Conservation (phyloP, 1,140 invertebrate genomes). For the Pissodes strobi region DNA sequence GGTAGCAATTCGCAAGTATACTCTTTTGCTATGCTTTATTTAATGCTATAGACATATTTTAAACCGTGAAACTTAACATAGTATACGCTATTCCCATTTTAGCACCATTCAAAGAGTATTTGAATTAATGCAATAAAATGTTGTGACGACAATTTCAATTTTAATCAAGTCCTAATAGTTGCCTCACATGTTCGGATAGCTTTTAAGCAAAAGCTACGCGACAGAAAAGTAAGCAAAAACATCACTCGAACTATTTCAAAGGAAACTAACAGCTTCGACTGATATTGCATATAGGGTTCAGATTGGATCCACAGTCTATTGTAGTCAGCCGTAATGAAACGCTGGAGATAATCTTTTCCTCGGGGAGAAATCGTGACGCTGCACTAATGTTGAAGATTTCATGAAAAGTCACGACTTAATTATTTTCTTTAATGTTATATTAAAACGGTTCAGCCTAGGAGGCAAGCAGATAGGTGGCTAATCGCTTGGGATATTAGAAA, state of each 20-base stretch:
- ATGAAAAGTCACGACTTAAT: conserved; percentile 36
- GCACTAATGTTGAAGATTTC: conserved; percentile 32
- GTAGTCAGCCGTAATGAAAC: conserved; percentile 26
- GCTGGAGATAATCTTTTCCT: conserved; percentile 28
- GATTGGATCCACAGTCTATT: conserved; percentile 23
- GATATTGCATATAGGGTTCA: conserved; percentile 13
- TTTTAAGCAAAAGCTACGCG: too few relatives aligned
- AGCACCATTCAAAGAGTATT: too few relatives aligned
- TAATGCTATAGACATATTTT: too few relatives aligned
- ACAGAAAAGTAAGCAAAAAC: too few relatives aligned
- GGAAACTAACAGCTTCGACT: neutral
- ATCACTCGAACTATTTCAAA: neutral
- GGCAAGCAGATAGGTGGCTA: neutral
- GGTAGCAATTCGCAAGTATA: too few relatives aligned
- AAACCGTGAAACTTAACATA: too few relatives aligned
- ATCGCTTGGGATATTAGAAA: neutral
- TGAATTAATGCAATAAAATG: too few relatives aligned
- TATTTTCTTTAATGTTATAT: conserved; percentile 34
- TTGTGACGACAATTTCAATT: too few relatives aligned
- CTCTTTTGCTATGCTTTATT: too few relatives aligned
- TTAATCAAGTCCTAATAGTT: too few relatives aligned
- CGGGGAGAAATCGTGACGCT: conserved; percentile 28
- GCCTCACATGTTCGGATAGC: too few relatives aligned
- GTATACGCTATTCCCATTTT: too few relatives aligned
- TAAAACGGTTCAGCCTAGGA: conserved; percentile 5